Percentiles rank a stretch among this genome's conserved stretches.
phyloP scores from a whole-genome alignment of 2,113 vertebrate genomes.

The Mormyrus lacerda region DNA sequence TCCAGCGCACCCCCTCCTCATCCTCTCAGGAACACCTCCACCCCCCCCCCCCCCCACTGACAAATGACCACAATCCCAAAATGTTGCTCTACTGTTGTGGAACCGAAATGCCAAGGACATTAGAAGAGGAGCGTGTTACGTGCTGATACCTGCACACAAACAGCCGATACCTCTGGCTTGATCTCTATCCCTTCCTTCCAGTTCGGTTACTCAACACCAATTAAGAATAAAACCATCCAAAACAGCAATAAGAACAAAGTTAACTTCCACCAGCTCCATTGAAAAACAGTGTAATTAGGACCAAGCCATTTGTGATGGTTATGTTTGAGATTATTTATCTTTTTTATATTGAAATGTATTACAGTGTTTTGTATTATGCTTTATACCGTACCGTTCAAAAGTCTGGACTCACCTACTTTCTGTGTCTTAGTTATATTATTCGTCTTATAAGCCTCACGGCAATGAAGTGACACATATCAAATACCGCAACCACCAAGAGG shows the following conservation, averaged over 20 bases:
- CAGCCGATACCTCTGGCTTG: not conserved
- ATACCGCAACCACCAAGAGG: not conserved
- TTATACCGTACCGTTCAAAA: slow-evolving; percentile 28
- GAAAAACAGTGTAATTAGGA: slow-evolving; percentile 38
- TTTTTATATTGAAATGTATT: slow-evolving; percentile 52
- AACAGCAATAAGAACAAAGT: slow-evolving; percentile 37
- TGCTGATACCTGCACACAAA: not conserved
- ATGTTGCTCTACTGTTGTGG: not conserved
- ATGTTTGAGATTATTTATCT: slow-evolving; percentile 60
- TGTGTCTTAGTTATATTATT: not conserved
- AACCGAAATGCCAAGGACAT: not conserved
- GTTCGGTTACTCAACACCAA: not conserved
- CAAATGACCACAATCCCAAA: not conserved
- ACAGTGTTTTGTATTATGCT: slow-evolving; percentile 56
- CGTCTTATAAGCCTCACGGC: not conserved
- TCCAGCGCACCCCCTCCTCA: not conserved
- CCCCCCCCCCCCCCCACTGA: not conserved
- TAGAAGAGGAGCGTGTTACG: not conserved
- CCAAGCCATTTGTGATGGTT: slow-evolving; percentile 55
- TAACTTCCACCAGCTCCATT: not conserved
- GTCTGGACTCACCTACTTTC: not conserved
- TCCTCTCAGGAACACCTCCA: not conserved
- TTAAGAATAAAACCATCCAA: not conserved
- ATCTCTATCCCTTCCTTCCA: not conserved
- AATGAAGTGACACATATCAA: not conserved